A percentile compares a stretch with the other conserved stretches of the same genome.
Conservation (phyloP, 2,888 invertebrate genomes). For the Mactromeris polynyma region DNA sequence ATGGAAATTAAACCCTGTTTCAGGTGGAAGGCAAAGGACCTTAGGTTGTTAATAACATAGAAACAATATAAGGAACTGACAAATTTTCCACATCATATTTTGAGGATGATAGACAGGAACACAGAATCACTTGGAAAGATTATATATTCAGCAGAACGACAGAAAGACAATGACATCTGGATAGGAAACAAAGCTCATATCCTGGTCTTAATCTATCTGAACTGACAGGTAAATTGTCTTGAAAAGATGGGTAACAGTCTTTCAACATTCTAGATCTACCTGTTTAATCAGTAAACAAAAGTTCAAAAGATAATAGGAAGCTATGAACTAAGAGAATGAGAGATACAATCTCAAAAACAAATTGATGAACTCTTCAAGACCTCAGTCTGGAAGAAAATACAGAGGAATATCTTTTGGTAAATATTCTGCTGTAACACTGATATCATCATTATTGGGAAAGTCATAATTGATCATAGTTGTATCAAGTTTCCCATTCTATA, state of each 20-base stretch:
- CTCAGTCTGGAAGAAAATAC: background rate
- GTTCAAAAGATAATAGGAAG: background rate
- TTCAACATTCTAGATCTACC: background rate
- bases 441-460: too few species aligned
- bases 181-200: background rate
- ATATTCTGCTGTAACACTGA: too few species aligned
- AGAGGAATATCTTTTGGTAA: too few species aligned
- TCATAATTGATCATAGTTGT: too few species aligned
- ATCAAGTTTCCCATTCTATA: background rate
- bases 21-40: too few species aligned
- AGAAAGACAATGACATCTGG: background rate
- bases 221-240: constrained; percentile 7
- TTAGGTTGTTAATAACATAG: too few species aligned
- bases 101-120: too few species aligned
- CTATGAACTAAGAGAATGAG: background rate
- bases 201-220: background rate
- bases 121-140: background rate
- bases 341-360: background rate
- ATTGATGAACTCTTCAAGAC: background rate
- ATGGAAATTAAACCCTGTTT: too few species aligned
- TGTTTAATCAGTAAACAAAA: background rate
- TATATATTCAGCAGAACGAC: background rate
- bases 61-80: too few species aligned
- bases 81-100: too few species aligned
- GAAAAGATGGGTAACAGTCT: background rate